These are phyloP conservation scores for Ctenicera cuprea DNA, from an alignment of 2,888 invertebrate species.

Conservation along the genomic window DNA sequence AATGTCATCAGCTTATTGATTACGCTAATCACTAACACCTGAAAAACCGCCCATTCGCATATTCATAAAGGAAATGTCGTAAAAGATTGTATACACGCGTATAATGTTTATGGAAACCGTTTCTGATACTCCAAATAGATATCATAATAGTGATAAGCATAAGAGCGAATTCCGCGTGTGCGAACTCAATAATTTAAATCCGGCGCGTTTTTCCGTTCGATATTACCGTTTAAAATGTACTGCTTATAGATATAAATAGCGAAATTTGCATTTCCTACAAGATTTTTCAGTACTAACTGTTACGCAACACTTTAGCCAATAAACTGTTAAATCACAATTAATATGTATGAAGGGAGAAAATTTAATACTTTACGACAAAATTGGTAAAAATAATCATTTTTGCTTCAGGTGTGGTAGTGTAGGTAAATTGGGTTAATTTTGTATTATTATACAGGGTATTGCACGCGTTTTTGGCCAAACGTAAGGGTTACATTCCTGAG, in stretches of 20 bases:
- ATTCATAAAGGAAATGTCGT: neutral
- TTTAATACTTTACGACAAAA: too few species aligned
- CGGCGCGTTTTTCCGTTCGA: slow-evolving; percentile 4
- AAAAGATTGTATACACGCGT: slow-evolving; percentile 2
- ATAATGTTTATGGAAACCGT: neutral
- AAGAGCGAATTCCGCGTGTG: slow-evolving; percentile 1
- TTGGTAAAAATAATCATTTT: too few species aligned
- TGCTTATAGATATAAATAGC: neutral
- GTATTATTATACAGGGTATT: too few species aligned
- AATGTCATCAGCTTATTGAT: neutral
- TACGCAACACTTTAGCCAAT: neutral
- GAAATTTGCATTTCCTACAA: slow-evolving; percentile 13
- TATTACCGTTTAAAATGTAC: neutral
- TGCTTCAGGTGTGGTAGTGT: too few species aligned
- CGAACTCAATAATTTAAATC: slow-evolving; percentile 9
- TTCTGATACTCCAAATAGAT: neutral
- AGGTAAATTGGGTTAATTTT: too few species aligned
- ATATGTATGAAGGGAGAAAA: too few species aligned
- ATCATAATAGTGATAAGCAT: neutral
- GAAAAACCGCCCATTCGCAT: too few species aligned
- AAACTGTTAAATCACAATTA: too few species aligned
- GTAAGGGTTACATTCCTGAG: too few species aligned
- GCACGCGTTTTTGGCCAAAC: too few species aligned
- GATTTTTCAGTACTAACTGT: neutral
- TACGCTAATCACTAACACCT: neutral